Conservation (phyloP, 2,113 vertebrate species). For the Chaetodon auriga region DNA sequence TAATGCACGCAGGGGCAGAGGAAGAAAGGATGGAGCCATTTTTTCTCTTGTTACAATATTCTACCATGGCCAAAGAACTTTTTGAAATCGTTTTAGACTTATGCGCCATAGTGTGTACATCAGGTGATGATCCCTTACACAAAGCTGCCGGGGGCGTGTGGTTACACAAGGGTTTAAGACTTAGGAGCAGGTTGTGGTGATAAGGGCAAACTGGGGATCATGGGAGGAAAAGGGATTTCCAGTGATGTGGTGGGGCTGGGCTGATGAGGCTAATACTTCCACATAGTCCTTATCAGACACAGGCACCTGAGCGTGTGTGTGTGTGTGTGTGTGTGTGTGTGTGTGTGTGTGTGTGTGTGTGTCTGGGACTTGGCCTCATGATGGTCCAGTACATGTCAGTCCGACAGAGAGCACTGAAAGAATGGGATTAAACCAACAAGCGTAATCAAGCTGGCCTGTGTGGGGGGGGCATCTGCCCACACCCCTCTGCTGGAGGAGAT, state of each 20-base stretch:
- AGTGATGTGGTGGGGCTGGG: constrained; percentile 34
- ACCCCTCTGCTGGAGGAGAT: constrained; percentile 75
- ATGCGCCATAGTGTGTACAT: constrained; percentile 39
- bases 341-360: constrained; percentile 3
- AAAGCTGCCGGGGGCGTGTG: constrained; percentile 52
- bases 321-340: too few species aligned
- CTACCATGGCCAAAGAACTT: neutral
- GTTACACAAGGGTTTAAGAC: constrained; percentile 65
- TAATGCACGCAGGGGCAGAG: neutral
- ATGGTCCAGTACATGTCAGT: constrained; percentile 49
- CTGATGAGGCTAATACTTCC: constrained; percentile 62
- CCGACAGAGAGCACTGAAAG: constrained; percentile 42
- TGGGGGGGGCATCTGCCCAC: constrained; percentile 49
- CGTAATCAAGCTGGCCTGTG: constrained; percentile 75
- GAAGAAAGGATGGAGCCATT: neutral
- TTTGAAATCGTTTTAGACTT: neutral
- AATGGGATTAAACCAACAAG: constrained; percentile 76
- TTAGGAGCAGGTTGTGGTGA: constrained; percentile 59
- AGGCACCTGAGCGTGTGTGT: constrained; percentile 57
- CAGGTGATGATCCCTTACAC: constrained; percentile 51
- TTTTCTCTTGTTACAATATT: neutral
- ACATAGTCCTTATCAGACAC: constrained; percentile 66
- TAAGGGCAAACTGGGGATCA: constrained; percentile 68
- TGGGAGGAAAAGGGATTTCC: constrained; percentile 63
- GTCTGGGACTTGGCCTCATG: constrained; percentile 4